Evolutionary conservation across 2,888 invertebrate genomes (phyloP).

Genomic region (Meiosimyza platycephala): DNA sequence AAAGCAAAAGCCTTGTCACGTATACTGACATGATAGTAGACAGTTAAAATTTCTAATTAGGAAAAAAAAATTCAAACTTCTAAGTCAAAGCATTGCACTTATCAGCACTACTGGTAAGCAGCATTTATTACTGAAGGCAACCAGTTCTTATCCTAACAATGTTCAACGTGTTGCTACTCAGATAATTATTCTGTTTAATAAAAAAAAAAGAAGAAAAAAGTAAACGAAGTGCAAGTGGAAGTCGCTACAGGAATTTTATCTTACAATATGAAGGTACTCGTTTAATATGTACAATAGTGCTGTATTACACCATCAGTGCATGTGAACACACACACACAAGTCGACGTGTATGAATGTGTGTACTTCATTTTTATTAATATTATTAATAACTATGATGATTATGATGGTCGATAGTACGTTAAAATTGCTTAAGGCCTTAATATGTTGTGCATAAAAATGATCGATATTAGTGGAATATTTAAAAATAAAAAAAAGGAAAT

Average conservation of each 20-base stretch:
- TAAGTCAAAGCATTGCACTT: conserved; percentile 6
- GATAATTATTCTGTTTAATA: conserved; percentile 27
- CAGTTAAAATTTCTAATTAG: no score
- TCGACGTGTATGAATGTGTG: background rate
- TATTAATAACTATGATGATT: conserved; percentile 35
- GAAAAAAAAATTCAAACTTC: no score
- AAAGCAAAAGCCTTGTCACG: no score
- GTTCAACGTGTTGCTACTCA: background rate
- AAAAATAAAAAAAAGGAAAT: no score
- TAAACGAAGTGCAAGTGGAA: background rate
- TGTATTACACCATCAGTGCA: no score
- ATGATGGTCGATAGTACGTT: conserved; percentile 32
- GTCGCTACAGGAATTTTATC: conserved; percentile 18
- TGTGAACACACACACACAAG: no score
- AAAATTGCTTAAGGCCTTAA: conserved; percentile 29
- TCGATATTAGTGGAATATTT: conserved; percentile 12
- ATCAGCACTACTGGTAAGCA: conserved; percentile 1
- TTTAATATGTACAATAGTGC: no score
- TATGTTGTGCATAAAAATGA: conserved; percentile 30
- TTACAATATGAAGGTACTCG: background rate
- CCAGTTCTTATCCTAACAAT: conserved; percentile 10
- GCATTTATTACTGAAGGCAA: background rate
- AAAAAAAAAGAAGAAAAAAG: background rate
- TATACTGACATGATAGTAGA: no score
- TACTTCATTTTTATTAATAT: conserved; percentile 32